Conservation (phyloP, 2,888 invertebrate genomes). For the Noctuana brunneofusca region DNA sequence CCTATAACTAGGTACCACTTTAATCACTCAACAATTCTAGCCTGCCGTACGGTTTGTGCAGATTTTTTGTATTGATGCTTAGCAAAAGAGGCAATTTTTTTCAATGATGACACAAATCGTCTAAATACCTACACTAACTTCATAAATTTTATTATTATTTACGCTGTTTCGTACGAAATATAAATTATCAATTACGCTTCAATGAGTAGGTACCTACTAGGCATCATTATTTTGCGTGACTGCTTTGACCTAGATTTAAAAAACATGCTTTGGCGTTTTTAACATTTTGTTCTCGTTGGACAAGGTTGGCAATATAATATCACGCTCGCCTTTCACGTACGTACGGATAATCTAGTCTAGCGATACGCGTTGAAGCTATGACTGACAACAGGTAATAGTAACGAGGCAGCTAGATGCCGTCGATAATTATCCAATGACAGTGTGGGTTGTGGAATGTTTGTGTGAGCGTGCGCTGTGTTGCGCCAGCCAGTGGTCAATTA, state of each 20-base stretch:
- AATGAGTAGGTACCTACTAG: slow-evolving; percentile 13
- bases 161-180: not conserved
- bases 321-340: slow-evolving; percentile 36
- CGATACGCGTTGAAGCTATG: slow-evolving; percentile 19
- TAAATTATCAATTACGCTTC: slow-evolving; percentile 20
- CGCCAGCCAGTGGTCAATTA: slow-evolving; percentile 45
- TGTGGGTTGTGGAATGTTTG: slow-evolving; percentile 14
- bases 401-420: slow-evolving; percentile 19
- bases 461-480: slow-evolving; percentile 14
- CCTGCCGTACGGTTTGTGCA: too few relatives aligned
- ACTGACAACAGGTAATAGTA: slow-evolving; percentile 17
- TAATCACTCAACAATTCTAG: too few relatives aligned
- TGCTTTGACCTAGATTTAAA: slow-evolving; percentile 33
- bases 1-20: too few relatives aligned
- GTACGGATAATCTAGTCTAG: not conserved
- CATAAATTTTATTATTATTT: too few relatives aligned
- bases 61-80: too few relatives aligned
- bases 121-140: not conserved
- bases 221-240: slow-evolving; percentile 28
- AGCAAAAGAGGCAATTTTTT: too few relatives aligned
- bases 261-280: slow-evolving; percentile 30
- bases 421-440: slow-evolving; percentile 23
- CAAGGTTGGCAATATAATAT: slow-evolving; percentile 34
- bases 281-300: slow-evolving; percentile 32
- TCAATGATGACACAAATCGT: too few relatives aligned